Conservation (phyloP, 2,797 vertebrate species). For the Chiloscyllium punctatum region DNA sequence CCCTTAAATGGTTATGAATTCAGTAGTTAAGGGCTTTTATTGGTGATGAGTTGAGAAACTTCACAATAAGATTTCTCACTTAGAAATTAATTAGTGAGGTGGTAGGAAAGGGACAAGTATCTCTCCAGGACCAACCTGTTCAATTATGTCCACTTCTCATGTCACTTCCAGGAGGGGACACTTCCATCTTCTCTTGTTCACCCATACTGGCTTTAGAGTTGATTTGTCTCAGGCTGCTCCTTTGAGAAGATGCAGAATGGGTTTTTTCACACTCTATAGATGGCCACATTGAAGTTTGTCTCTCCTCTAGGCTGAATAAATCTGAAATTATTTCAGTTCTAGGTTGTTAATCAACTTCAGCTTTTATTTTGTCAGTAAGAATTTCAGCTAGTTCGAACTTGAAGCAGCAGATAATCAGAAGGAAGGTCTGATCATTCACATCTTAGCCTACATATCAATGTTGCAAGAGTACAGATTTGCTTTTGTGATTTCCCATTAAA, state of each 20-base stretch:
- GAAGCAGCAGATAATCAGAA: conserved; percentile 13
- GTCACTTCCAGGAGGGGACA: too few species aligned
- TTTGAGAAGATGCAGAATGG: neutral
- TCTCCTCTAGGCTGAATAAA: neutral
- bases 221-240: neutral
- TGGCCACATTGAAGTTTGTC: neutral
- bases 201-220: neutral
- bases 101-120: too few species aligned
- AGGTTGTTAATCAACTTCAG: neutral
- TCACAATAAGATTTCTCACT: too few species aligned
- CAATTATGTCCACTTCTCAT: too few species aligned
- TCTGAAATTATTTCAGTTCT: neutral
- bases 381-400: neutral
- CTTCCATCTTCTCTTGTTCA: neutral
- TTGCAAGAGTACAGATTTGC: neutral
- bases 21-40: too few species aligned
- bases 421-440: neutral
- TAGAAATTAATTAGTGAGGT: too few species aligned
- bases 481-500: conserved; percentile 21
- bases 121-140: too few species aligned
- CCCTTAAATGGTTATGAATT: too few species aligned
- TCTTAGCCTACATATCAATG: neutral
- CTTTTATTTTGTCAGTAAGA: neutral
- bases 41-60: too few species aligned
- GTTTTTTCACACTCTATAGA: neutral